Base-by-base conservation (phyloP, 1,140 invertebrate genomes). In the Bombyx mori region DNA sequence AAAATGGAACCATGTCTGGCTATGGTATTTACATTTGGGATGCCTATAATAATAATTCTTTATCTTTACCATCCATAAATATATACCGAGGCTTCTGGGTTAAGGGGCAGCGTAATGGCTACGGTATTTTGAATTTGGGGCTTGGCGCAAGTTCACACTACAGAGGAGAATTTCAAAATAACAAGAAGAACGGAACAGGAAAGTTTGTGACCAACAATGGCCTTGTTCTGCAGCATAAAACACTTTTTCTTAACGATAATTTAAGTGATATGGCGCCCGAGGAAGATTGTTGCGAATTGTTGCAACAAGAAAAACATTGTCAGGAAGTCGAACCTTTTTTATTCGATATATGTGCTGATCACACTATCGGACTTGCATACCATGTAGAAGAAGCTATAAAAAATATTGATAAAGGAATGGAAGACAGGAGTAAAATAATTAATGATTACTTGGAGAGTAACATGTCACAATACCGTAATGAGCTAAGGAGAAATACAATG, bases 1-100 rank as follows among this genome's bases (percentile, higher is more conserved):
- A 77, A 62, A 80, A 88, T 58, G 89, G 89, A 26, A 71, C 78
- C n/a, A 90, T 89, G 79, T 77, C 89, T 58, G 90, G 90, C 9
- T 84, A 88, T 54, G 90, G 90, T 0, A 83, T 88, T 57, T 91
- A 91, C 58, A 86, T 83, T 42, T 91, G 90, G 90, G 82, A 86
- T 52, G 71, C 86, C 5, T 86, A 83, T 66, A 77, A 84, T 26
- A 90, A 90, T 62, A 81, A 86, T 52, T 70, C 82, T 0, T 82
- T 91, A 68, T 81, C 82, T 26, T 83, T 89, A 61, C 86, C 88
- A 3, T 75, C 88, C 44, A 72, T 89, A 46, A 88, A 76, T 54
- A 77, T 70, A 26, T 91, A 89, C 65, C 77, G 82, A 44, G 91
- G 91, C 3, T 63, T 79, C 12, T 92, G 90, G 90, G 56, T 69